These are phyloP conservation scores for Steinernema carpocapsae DNA, from an alignment of 2,888 invertebrate genomes.

Conservation along the genomic window DNA sequence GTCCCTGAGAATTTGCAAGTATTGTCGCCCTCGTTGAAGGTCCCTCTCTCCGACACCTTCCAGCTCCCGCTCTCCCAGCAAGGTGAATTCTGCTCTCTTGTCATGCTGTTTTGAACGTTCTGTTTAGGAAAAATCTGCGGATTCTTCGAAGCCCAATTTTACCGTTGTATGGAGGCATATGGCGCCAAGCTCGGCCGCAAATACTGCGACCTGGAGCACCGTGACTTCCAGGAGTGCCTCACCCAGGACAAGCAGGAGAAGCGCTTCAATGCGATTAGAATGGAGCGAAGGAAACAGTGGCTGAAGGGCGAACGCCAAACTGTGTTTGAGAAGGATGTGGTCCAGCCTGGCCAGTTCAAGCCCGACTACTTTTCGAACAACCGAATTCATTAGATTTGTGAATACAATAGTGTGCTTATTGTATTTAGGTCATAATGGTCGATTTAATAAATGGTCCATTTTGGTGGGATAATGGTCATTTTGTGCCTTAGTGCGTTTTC, in stretches of 20 bases:
- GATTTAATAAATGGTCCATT: conserved; percentile 24
- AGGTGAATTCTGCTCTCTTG: conserved; percentile 37
- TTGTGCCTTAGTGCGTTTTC: not conserved
- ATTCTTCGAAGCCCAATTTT: conserved; percentile 67
- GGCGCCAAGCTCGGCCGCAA: conserved; percentile 65
- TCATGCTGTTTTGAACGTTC: not conserved
- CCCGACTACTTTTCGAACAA: conserved; percentile 57
- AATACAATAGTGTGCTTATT: conserved; percentile 24
- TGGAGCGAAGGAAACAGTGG: conserved; percentile 61
- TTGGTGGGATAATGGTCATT: too few relatives aligned
- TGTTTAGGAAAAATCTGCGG: conserved; percentile 56
- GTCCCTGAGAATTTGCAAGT: conserved; percentile 54
- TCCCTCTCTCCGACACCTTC: conserved; percentile 56
- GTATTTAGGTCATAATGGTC: conserved; percentile 28
- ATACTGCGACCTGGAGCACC: conserved; percentile 67
- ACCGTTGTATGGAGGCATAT: conserved; percentile 66
- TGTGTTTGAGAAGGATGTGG: conserved; percentile 55
- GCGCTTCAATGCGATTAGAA: conserved; percentile 56
- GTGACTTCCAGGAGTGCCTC: conserved; percentile 66
- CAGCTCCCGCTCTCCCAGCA: conserved; percentile 58
- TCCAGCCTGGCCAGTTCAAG: conserved; percentile 59
- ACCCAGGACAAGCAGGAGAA: conserved; percentile 57
- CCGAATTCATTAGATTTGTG: not conserved
- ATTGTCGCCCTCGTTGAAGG: conserved; percentile 54
- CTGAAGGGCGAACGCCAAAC: conserved; percentile 59